Evolutionary conservation across 2,888 invertebrate species (phyloP), one percentile per base, ranked within the genome.

Genomic region (Theodoxus fluviatilis): DNA sequence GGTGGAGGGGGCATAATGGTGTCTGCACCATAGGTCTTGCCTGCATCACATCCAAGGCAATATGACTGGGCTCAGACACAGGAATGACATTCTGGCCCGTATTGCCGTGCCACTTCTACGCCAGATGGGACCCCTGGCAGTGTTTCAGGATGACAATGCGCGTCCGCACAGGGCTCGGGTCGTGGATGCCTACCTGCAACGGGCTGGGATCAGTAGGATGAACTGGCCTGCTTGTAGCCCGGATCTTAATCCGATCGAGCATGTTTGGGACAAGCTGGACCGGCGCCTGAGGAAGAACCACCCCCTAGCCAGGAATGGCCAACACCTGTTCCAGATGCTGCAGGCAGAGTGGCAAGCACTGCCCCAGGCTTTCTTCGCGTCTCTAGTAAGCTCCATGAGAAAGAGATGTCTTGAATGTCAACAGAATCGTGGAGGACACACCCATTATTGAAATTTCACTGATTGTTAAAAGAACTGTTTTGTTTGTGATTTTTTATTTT

Each of bases 251-350:
- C 65, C 40, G 28, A 65, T 40, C 31, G 22, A 43, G 28, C 22
- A 65, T 38, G 43, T 43, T 22, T 65, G 47, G 65, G 65, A 65
- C 35, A n/a, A n/a, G n/a, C n/a, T n/a, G n/a, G n/a, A n/a, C n/a
- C n/a, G n/a, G n/a, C n/a, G n/a, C n/a, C n/a, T n/a, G n/a, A n/a
- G n/a, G 40, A 3, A 2, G 55, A 65, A n/a, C 65, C 65, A 65
- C 40, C 65, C 65, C 22, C 65, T 43, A n/a, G 43, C 65, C 28
- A 25, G 61, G n/a, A 12, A 31, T n/a, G 35, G 31, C 37, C 61
- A 61, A n/a, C 35, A 61, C 35, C 61, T 61, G 35, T 2, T 28
- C 61, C 61, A 35, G 22, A 61, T 61, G 12, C 61, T 6, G 61
- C 61, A 61, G 35, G 35, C 35, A n/a, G 61, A 61, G 35, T 61